These are phyloP conservation scores for Falco naumanni DNA, from an alignment of 2,797 vertebrate species.

Conservation along the genomic window DNA sequence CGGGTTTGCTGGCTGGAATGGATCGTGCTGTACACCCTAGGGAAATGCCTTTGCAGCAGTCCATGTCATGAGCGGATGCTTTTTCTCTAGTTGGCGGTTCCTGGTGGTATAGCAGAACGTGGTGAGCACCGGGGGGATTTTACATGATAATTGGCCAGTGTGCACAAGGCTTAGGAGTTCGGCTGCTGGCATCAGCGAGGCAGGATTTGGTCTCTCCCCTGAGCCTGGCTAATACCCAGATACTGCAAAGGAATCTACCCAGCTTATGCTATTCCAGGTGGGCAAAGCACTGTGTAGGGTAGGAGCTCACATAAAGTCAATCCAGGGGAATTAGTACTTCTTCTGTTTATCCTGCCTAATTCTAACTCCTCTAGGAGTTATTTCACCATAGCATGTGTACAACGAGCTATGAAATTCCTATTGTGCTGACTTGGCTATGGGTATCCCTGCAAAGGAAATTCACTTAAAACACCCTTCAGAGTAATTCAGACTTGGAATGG, in stretches of 20 bases:
- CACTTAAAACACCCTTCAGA: not conserved
- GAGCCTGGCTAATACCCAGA: conserved; percentile 29
- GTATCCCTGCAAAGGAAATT: not conserved
- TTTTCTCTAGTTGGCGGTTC: not conserved
- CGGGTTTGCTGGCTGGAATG: not conserved
- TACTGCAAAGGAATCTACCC: not conserved
- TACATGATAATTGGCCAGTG: not conserved
- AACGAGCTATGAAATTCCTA: not conserved
- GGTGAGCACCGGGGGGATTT: not conserved
- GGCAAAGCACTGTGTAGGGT: conserved; percentile 19
- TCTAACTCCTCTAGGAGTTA: conserved; percentile 31
- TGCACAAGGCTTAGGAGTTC: not conserved
- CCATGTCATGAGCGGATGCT: fast-evolving
- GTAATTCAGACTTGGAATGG: not conserved
- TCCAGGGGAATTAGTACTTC: conserved; percentile 33
- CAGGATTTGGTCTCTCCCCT: conserved; percentile 24
- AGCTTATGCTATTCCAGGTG: conserved; percentile 51
- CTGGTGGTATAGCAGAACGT: not conserved
- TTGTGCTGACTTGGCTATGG: not conserved
- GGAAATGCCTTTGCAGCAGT: not conserved
- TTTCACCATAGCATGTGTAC: not conserved
- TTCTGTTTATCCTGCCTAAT: conserved; percentile 6
- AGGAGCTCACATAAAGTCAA: not conserved
- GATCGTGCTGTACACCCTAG: not conserved
- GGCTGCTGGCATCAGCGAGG: not conserved